Percentiles rank a stretch among this genome's conserved stretches.
Conservation (phyloP, 2,113 vertebrate genomes). For the Zosterops pallidus region DNA sequence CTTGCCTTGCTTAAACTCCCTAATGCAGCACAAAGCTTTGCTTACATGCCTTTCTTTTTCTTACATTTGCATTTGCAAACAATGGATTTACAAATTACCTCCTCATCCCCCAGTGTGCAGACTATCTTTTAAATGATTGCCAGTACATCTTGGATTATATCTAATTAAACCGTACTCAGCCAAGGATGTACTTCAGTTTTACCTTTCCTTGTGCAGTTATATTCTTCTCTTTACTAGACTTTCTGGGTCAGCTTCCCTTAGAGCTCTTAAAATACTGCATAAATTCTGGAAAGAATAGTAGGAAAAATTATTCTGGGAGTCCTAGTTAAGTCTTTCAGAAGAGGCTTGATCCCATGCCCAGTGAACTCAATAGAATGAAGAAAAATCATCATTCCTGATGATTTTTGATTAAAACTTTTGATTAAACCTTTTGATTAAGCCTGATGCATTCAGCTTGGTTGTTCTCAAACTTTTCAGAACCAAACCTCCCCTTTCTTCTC, state of each 20-base stretch:
- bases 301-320: not conserved
- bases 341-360: not conserved
- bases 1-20: not conserved
- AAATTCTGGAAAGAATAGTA: not conserved
- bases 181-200: not conserved
- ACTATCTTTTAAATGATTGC: not conserved
- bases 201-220: not conserved
- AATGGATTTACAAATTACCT: not conserved
- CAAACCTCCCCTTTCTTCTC: not conserved
- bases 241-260: not conserved
- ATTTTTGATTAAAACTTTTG: not conserved
- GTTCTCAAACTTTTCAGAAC: not conserved
- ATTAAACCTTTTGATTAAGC: constrained; percentile 11
- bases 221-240: not conserved
- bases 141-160: not conserved
- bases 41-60: not conserved
- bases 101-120: not conserved
- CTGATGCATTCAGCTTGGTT: not conserved
- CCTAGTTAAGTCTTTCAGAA: not conserved
- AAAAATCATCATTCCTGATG: not conserved
- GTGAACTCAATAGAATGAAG: not conserved
- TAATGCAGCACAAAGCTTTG: not conserved
- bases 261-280: not conserved
- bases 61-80: not conserved
- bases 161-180: not conserved